phyloP scores from a whole-genome alignment of 2,113 vertebrate genomes.

The Ascaphus truei region DNA sequence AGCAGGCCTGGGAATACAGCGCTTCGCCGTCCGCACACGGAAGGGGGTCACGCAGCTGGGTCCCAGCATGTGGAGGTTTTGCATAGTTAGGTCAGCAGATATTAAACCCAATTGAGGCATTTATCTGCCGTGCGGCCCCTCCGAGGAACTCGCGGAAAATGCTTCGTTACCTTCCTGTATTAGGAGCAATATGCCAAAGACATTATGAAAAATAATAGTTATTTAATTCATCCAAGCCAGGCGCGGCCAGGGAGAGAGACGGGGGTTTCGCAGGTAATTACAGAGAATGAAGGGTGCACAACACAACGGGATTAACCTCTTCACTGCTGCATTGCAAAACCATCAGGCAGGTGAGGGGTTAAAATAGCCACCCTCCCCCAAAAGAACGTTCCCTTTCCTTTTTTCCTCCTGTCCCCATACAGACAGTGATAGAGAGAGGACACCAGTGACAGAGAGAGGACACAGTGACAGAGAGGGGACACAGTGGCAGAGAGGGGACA shows the following conservation, averaged over 20 bases:
- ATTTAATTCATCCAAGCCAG: conserved; percentile 26
- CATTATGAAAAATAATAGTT: conserved; percentile 25
- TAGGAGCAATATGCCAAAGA: conserved; percentile 28
- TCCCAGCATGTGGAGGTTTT: conserved; percentile 5
- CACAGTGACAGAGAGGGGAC: too few species aligned
- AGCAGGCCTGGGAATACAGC: too few species aligned
- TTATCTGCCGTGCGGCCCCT: conserved; percentile 7
- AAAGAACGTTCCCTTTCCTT: too few species aligned
- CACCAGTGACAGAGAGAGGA: too few species aligned
- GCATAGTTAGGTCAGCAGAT: conserved; percentile 27
- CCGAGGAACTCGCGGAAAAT: conserved; percentile 27
- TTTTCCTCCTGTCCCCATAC: too few species aligned
- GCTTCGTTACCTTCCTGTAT: conserved; percentile 28
- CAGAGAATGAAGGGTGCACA: conserved; percentile 11
- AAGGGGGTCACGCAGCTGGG: conserved; percentile 6
- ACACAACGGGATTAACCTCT: too few species aligned
- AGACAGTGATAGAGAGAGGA: too few species aligned
- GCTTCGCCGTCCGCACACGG: too few species aligned
- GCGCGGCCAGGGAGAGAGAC: conserved; percentile 1
- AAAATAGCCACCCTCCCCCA: too few species aligned
- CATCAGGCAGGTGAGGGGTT: too few species aligned
- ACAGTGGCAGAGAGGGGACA: too few species aligned
- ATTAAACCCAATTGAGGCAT: conserved; percentile 30
- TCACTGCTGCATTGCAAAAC: too few species aligned
- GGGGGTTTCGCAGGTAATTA: conserved; percentile 23